These are phyloP conservation scores for Esox masquinongy DNA, from an alignment of 2,797 vertebrate species.

Conservation along the genomic window DNA sequence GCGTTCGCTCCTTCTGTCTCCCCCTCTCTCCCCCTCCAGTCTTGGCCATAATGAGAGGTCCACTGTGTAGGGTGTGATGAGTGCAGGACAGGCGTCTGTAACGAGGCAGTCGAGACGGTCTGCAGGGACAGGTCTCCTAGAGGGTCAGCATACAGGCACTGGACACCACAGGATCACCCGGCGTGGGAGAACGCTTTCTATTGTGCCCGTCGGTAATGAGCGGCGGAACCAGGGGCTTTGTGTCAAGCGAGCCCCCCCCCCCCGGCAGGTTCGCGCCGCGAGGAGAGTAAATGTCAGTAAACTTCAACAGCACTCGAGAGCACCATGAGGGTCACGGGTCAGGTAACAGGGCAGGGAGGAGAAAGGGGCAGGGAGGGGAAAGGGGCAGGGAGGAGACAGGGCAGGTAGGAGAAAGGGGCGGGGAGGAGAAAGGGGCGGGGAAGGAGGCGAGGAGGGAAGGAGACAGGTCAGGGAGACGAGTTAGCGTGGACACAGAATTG, in stretches of 20 bases:
- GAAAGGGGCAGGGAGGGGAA: too few relatives aligned
- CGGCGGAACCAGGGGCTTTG: constrained; percentile 30
- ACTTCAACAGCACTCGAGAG: constrained; percentile 22
- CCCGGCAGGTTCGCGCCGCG: constrained; percentile 34
- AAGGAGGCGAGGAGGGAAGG: too few relatives aligned
- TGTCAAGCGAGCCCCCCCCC: constrained; percentile 23
- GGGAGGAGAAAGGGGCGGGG: too few relatives aligned
- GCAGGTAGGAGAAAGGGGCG: too few relatives aligned
- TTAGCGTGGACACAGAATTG: not conserved
- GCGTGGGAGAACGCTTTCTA: constrained; percentile 29
- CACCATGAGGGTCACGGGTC: not conserved
- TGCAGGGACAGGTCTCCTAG: not conserved
- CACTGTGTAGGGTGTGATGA: not conserved
- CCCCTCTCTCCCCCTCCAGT: not conserved
- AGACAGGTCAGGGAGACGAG: not conserved
- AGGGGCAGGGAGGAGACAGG: too few relatives aligned
- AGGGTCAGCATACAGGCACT: not conserved
- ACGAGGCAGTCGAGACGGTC: not conserved
- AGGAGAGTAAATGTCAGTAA: constrained; percentile 37
- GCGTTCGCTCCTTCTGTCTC: not conserved
- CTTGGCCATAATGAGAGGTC: not conserved
- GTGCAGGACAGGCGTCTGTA: not conserved
- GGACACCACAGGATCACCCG: not conserved
- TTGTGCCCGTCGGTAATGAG: constrained; percentile 41
- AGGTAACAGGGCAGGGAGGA: too few relatives aligned